A percentile compares a stretch with the other conserved stretches of the same genome.
Conservation (phyloP, 2,797 vertebrate genomes). For the Falco berigora region DNA sequence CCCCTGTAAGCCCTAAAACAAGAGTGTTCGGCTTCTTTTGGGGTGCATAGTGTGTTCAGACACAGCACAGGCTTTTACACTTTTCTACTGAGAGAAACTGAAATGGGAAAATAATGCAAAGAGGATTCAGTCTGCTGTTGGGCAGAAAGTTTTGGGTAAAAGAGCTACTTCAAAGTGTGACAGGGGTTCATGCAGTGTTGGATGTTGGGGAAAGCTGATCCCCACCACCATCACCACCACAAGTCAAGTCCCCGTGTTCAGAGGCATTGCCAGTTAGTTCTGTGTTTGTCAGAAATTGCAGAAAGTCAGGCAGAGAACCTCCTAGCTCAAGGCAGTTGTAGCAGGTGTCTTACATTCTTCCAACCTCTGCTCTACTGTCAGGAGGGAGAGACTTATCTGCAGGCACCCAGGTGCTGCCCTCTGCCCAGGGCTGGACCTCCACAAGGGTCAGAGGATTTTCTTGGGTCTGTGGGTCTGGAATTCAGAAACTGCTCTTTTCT, state of each 20-base stretch:
- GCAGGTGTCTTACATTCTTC: not conserved
- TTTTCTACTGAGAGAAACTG: not conserved
- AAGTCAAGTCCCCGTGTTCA: not conserved
- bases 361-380: not conserved
- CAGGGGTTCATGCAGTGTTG: not conserved
- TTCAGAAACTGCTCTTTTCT: not conserved
- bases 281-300: not conserved
- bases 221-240: not conserved
- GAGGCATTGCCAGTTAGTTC: not conserved
- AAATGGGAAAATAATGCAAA: not conserved
- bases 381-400: not conserved
- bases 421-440: rapidly evolving
- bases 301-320: not conserved
- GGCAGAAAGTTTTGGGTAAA: not conserved
- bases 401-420: not conserved
- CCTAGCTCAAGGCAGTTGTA: not conserved
- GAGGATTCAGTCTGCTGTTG: not conserved
- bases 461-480: not conserved
- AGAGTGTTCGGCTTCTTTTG: rapidly evolving
- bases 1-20: not conserved
- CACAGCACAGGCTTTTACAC: not conserved
- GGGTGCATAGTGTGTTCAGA: not conserved
- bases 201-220: not conserved
- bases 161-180: not conserved
- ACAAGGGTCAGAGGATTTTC: not conserved